Base-by-base conservation (phyloP, 1,140 invertebrate genomes). In the Anthonomus grandis region DNA sequence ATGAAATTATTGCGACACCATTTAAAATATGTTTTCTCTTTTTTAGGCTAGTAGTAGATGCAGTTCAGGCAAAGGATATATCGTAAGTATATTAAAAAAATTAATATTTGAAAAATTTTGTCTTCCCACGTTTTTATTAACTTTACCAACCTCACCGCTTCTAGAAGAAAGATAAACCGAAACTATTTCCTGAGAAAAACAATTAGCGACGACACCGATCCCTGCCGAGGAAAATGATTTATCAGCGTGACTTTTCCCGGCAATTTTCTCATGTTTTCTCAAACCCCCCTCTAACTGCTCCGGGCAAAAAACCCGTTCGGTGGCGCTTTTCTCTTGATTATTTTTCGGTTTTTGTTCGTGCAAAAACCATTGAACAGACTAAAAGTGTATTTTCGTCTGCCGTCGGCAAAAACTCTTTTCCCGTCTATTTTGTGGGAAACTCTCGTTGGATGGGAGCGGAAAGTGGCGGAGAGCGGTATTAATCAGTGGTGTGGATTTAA, bases 31-130 rank as follows among this genome's bases (percentile, higher is more conserved):
- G 18, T 19, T 47, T 60, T 59, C 52, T 64, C 41, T 59, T 19
- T 67, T 65, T 76, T 82, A 88, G 86, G 86, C 86, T 76, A 89
- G 86, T 83, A 88, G 86, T 81, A 83, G 86, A 79, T 87, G 86
- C 81, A 89, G 86, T 81, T 88, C 86, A 79, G 86, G 86, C 81
- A 87, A 87, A 85, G 86, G 86, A 83, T 89, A 89, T 87, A 87
- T 89, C 85, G 86, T 89, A 82, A 89, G 86, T 87, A 69, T 47
- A 34, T 31, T n/a, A n/a, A n/a, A n/a, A n/a, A n/a, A n/a, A n/a
- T n/a, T n/a, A n/a, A n/a, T n/a, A n/a, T n/a, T n/a, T n/a, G n/a
- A n/a, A n/a, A n/a, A n/a, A n/a, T n/a, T n/a, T n/a, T n/a, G n/a
- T n/a, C n/a, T n/a, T n/a, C n/a, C n/a, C n/a, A n/a, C n/a, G n/a